Evolutionary conservation across 2,113 vertebrate species (phyloP).

Genomic region (Sinosuthora webbiana): DNA sequence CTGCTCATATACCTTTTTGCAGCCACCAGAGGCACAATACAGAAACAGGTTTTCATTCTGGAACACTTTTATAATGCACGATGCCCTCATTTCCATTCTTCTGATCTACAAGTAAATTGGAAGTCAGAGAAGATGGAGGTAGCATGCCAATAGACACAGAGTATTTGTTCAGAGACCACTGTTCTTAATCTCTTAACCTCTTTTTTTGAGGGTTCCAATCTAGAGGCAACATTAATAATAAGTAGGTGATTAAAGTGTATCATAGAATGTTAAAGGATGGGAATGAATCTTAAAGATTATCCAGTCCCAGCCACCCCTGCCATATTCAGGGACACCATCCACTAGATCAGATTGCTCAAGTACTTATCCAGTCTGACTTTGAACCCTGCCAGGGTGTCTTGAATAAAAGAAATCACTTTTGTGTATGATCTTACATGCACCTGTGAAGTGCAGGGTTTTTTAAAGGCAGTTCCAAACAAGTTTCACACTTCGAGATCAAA

Average conservation of each 20-base stretch:
- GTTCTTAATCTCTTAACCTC: not conserved
- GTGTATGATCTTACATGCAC: not conserved
- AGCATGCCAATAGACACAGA: not conserved
- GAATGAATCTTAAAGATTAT: not conserved
- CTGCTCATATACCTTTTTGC: not conserved
- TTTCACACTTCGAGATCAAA: not conserved
- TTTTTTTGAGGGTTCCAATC: not conserved
- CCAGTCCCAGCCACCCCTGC: not conserved
- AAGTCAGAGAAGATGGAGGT: not conserved
- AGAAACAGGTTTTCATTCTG: not conserved
- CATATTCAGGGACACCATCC: not conserved
- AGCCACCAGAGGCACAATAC: not conserved
- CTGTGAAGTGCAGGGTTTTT: not conserved
- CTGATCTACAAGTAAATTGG: not conserved
- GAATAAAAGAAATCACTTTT: not conserved
- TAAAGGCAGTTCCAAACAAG: not conserved
- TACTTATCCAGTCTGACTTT: not conserved
- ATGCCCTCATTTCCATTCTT: not conserved
- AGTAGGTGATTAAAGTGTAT: not conserved
- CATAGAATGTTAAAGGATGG: not conserved
- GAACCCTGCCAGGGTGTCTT: not conserved
- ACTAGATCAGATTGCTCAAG: not conserved
- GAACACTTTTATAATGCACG: rapidly evolving
- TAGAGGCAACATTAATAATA: not conserved
- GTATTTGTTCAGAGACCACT: not conserved